Evolutionary conservation across 2,113 vertebrate species (phyloP), one percentile per base, ranked within the genome.

Genomic region (Dinomys branickii): DNA sequence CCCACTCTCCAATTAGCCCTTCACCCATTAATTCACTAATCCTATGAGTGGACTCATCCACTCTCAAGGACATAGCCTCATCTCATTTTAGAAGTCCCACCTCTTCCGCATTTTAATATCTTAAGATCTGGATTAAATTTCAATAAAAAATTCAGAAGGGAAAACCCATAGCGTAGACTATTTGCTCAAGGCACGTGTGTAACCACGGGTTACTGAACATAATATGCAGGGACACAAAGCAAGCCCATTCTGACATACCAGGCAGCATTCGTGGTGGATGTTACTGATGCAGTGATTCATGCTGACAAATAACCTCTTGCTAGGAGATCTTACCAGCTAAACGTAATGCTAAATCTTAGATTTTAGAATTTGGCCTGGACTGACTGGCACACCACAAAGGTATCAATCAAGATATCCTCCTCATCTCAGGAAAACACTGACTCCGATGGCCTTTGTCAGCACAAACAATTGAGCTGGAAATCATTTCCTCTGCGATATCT

Each of bases 401-500:
- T 7, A 11, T n/a, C 56, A 28, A 50, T 41, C 20, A 71, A 91
- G 56, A 30, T 1, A 26, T 9, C 3, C 30, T n/a, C 33, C 19
- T 47, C 61, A 56, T 71, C 75, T 69, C 47, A 44, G 11, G 7
- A 63, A 17, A 54, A 59, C 33, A 30, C 38, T 56, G 14, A 90
- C 75, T 89, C n/a, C 10, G 13, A 26, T 41, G 4, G 17, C 56
- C 93, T 88, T 85, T 47, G 59, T 22, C 33, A 81, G 50, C 24
- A 7, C 2, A 50, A 56, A 75, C 4, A 26, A 47, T 54, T 52
- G 7, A 12, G 11, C 33, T 63, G 44, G 33, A 92, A 90, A 20
- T 61, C 50, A 69, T 71, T 92, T 85, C n/a, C 20, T 92, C 69
- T 59, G 63, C 56, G 38, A 52, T 65, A 77, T 58, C 24, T 54